These are phyloP conservation scores for Ophonus ardosiacus DNA, from an alignment of 2,888 invertebrate genomes.

Conservation along the genomic window DNA sequence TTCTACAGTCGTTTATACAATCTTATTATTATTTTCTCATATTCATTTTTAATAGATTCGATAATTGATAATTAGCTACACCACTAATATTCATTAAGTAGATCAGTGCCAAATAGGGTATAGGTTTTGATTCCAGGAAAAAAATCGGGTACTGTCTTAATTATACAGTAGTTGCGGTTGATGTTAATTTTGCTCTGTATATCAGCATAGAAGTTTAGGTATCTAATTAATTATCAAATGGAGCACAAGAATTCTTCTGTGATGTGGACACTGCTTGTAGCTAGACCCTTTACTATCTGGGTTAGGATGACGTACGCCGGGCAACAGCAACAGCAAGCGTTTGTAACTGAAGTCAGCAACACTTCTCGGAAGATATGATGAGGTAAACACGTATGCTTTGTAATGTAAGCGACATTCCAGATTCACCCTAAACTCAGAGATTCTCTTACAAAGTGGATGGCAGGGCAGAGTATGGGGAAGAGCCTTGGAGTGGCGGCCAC, in stretches of 20 bases:
- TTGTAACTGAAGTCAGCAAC: conserved; percentile 41
- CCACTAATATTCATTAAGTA: too few species aligned
- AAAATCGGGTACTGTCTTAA: too few species aligned
- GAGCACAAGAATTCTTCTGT: conserved; percentile 6
- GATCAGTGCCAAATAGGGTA: too few species aligned
- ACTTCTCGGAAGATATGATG: conserved; percentile 43
- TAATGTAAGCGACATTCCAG: conserved; percentile 58
- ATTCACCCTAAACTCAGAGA: conserved; percentile 52
- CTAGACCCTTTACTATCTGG: not conserved
- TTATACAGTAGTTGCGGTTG: too few species aligned
- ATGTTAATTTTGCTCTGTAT: not conserved
- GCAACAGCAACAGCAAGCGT: not conserved
- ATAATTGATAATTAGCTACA: too few species aligned
- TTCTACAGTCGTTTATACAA: too few species aligned
- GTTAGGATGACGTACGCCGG: conserved; percentile 1
- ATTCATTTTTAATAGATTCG: too few species aligned
- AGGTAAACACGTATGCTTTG: conserved; percentile 54
- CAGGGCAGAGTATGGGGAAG: too few species aligned
- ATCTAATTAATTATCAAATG: not conserved
- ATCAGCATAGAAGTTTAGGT: not conserved
- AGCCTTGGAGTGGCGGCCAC: not conserved
- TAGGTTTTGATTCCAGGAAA: too few species aligned
- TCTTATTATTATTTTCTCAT: too few species aligned
- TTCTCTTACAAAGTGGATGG: conserved; percentile 58
- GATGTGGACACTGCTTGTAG: conserved; percentile 12